Percentiles rank a stretch among this genome's conserved stretches.
Conservation (phyloP, 2,888 invertebrate species). For the Molorchus minor region DNA sequence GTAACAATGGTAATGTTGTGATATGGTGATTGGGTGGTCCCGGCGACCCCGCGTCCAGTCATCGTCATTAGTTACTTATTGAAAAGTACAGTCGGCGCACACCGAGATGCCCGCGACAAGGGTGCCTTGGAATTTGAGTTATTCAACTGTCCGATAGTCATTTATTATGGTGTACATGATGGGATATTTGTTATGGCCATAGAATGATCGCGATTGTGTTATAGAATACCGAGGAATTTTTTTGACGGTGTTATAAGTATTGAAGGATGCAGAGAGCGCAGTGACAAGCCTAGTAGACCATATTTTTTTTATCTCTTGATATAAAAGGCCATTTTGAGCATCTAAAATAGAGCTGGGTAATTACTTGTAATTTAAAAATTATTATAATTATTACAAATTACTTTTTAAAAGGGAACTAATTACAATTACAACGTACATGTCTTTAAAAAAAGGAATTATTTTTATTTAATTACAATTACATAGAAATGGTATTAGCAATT, state of each 20-base stretch:
- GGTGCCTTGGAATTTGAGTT: conserved; percentile 39
- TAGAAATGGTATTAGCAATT: too few relatives aligned
- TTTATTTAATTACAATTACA: too few relatives aligned
- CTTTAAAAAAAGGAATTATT: too few relatives aligned
- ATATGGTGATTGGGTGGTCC: conserved; percentile 64
- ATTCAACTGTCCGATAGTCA: conserved; percentile 44
- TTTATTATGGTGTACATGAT: conserved; percentile 42
- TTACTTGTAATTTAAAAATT: too few relatives aligned
- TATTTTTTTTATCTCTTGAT: too few relatives aligned
- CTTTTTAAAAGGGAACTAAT: too few relatives aligned
- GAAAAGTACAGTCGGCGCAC: conserved; percentile 51
- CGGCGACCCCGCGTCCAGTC: conserved; percentile 51
- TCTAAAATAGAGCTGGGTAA: too few relatives aligned
- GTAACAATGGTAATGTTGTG: conserved; percentile 63
- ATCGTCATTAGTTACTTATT: conserved; percentile 63
- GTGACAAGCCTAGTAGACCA: too few relatives aligned
- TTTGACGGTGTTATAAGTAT: background rate
- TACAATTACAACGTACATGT: too few relatives aligned
- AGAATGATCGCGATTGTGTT: conserved; percentile 21
- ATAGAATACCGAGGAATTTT: conserved; percentile 18
- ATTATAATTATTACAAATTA: too few relatives aligned
- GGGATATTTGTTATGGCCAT: conserved; percentile 37
- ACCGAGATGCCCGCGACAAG: conserved; percentile 33
- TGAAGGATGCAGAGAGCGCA: too few relatives aligned
- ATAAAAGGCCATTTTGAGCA: too few relatives aligned